A percentile compares a stretch with the other conserved stretches of the same genome.
Evolutionary conservation across 2,888 invertebrate genomes (phyloP).

Genomic region (Deilephila porcellus): DNA sequence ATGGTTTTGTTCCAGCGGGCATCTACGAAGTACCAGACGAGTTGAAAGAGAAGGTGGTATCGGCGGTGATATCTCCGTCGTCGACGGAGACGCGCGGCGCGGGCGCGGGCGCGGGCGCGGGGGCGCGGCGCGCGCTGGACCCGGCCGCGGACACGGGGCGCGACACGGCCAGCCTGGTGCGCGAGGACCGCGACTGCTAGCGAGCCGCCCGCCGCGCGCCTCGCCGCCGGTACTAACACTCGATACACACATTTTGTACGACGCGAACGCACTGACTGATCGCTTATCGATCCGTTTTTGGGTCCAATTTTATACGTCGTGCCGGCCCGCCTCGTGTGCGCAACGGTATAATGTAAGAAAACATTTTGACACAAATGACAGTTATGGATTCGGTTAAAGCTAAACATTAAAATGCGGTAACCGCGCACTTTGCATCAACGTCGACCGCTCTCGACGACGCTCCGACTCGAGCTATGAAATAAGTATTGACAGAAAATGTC

Average conservation of each 20-base stretch:
- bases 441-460: conserved; percentile 1
- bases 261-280: background rate
- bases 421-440: background rate
- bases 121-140: conserved; percentile 91
- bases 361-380: background rate
- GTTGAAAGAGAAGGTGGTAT: conserved; percentile 87
- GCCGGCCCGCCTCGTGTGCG: background rate
- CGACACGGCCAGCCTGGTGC: conserved; percentile 95
- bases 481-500: background rate
- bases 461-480: background rate
- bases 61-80: conserved; percentile 92
- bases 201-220: conserved; percentile 38
- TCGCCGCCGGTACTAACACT: conserved; percentile 26
- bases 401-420: background rate
- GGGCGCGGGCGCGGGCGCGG: conserved; percentile 83
- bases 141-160: conserved; percentile 95
- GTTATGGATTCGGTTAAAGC: background rate
- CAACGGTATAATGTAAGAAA: background rate
- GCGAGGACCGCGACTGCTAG: conserved; percentile 90
- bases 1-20: conserved; percentile 72
- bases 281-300: background rate
- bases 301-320: background rate
- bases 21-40: conserved; percentile 94
- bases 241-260: no score
- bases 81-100: conserved; percentile 90